phyloP scores from a whole-genome alignment of 2,888 invertebrate species.

The Cephus pulcher region DNA sequence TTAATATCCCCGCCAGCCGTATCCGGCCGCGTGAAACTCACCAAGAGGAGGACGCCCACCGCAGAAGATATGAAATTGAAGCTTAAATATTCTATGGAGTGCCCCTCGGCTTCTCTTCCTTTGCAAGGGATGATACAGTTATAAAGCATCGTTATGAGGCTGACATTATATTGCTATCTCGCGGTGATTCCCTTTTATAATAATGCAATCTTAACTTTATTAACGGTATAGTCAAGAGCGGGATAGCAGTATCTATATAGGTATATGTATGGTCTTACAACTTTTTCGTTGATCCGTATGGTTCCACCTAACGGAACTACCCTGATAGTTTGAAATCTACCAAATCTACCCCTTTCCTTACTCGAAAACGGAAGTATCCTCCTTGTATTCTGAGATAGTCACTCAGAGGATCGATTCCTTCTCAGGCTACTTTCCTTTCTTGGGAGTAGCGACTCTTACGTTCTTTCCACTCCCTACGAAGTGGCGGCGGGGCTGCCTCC shows the following conservation, averaged over 20 bases:
- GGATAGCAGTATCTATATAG: no score
- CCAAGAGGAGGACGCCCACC: slow-evolving; percentile 30
- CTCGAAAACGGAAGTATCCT: no score
- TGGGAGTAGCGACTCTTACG: neutral
- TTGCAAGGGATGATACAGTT: slow-evolving; percentile 52
- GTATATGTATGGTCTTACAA: no score
- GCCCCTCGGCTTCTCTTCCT: slow-evolving; percentile 36
- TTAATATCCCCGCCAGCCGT: slow-evolving; percentile 50
- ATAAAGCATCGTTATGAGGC: slow-evolving; percentile 60
- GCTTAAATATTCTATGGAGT: slow-evolving; percentile 65
- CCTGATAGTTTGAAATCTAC: no score
- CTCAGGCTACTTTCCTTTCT: neutral
- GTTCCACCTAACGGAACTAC: no score
- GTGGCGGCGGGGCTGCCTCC: neutral
- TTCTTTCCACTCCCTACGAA: neutral
- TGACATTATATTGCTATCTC: slow-evolving; percentile 57
- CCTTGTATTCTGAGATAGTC: no score
- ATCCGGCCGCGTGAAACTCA: slow-evolving; percentile 6
- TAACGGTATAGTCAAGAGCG: slow-evolving; percentile 37
- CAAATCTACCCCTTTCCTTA: no score
- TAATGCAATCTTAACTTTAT: slow-evolving; percentile 60
- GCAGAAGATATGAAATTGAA: slow-evolving; percentile 63
- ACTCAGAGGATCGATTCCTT: neutral
- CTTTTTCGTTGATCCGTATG: no score
- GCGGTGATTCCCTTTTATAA: slow-evolving; percentile 53